Conservation (phyloP, 1,140 invertebrate genomes). For the Pseudomyrmex sp. region DNA sequence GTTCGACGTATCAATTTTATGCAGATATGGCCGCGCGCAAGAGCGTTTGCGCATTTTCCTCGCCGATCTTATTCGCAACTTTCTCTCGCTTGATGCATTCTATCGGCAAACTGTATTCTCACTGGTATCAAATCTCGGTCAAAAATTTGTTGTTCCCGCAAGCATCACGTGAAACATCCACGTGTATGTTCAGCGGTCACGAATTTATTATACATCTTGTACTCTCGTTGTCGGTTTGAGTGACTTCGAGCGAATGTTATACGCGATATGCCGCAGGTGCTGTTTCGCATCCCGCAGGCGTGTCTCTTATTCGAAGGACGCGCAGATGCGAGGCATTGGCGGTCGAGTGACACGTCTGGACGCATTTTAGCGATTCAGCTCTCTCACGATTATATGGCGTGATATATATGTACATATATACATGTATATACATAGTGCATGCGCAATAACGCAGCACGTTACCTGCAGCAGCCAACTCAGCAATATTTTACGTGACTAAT, state of each 20-base stretch:
- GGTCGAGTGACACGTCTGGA: slow-evolving; percentile 1
- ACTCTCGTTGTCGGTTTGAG: background rate
- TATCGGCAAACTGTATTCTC: slow-evolving; percentile 5
- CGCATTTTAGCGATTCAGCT: slow-evolving; percentile 30
- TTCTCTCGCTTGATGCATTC: background rate
- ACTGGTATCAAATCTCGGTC: slow-evolving; percentile 25
- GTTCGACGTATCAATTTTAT: slow-evolving; percentile 58
- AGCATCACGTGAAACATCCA: background rate
- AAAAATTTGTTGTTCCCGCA: background rate
- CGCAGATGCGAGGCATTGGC: slow-evolving; percentile 2
- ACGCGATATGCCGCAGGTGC: background rate
- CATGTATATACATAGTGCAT: background rate
- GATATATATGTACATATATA: background rate
- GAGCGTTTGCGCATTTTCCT: slow-evolving; percentile 20
- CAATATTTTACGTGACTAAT: slow-evolving; percentile 4
- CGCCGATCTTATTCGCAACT: slow-evolving; percentile 22
- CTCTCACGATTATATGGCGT: slow-evolving; percentile 15
- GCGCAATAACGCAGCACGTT: background rate
- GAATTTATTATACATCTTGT: slow-evolving; percentile 16
- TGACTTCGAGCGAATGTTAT: slow-evolving; percentile 16
- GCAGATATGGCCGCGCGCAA: slow-evolving; percentile 34
- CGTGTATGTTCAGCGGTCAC: background rate
- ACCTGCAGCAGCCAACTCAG: background rate
- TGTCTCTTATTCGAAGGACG: background rate
- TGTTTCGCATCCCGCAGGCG: slow-evolving; percentile 6